Percentiles rank a stretch among this genome's conserved stretches.
phyloP scores from a whole-genome alignment of 1,140 invertebrate genomes.

The Drosophila suzukii region DNA sequence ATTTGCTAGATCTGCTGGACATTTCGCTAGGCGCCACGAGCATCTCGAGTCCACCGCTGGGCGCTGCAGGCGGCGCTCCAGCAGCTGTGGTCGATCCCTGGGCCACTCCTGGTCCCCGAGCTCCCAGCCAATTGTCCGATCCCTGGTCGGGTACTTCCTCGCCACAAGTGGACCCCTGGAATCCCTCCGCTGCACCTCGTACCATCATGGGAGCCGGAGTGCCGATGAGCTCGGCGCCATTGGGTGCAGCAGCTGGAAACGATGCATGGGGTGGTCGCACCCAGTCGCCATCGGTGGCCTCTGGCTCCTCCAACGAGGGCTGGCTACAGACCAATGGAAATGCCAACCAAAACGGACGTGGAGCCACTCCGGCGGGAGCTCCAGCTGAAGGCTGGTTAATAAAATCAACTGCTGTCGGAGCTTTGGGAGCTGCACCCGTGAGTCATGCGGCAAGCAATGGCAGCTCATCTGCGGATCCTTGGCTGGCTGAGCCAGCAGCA shows the following conservation, averaged over 20 bases:
- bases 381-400: constrained; percentile 69
- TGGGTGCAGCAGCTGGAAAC: constrained; percentile 14
- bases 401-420: constrained; percentile 50
- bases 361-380: constrained; percentile 45
- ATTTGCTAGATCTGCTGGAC: constrained; percentile 92
- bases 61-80: constrained; percentile 74
- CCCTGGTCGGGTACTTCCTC: constrained; percentile 86
- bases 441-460: constrained; percentile 59
- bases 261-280: constrained; percentile 77
- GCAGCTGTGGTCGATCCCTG: constrained; percentile 88
- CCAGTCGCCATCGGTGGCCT: constrained; percentile 80
- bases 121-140: constrained; percentile 85
- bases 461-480: constrained; percentile 86
- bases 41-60: constrained; percentile 79
- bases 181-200: constrained; percentile 82
- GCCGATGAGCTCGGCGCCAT: constrained; percentile 48
- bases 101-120: constrained; percentile 87
- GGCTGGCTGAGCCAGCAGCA: constrained; percentile 84
- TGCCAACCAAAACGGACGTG: constrained; percentile 66
- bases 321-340: constrained; percentile 82
- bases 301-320: constrained; percentile 80
- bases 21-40: constrained; percentile 89
- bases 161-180: constrained; percentile 87
- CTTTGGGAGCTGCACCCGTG: constrained; percentile 48
- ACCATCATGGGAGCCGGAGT: constrained; percentile 70